Evolutionary conservation across 2,888 invertebrate genomes (phyloP), one percentile per base, ranked within the genome.

Genomic region (Protodeltote pygarga): DNA sequence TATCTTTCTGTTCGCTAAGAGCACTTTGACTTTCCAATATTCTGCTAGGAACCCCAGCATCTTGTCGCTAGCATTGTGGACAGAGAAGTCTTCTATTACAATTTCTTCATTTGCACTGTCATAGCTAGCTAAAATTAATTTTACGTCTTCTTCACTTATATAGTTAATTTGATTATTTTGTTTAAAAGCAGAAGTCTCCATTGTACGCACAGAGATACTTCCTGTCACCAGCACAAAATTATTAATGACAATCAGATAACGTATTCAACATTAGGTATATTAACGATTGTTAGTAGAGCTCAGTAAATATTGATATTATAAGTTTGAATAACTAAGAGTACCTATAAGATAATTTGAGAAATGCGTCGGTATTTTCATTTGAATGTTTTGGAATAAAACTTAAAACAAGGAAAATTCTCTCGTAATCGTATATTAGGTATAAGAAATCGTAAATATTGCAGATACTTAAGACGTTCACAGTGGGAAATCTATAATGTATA

Each of bases 1-100:
- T 0, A 63, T 46, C 61, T 74, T 71, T 37, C 67, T 53, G 33
- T 67, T 55, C 5, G 57, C 61, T 20, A 73, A 41, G 38, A 63
- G 45, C 8, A 91, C 79, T 70, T 79, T 71, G 0, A 91, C 63
- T 75, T 80, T 90, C 81, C 82, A 87, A 65, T 91, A 89, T 58
- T 92, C 92, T n/a, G 83, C 73, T 16, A 89, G 55, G 54, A 87
- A 91, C 10, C 92, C 92, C 42, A 92, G 65, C 88, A 91, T 89
- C 66, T 85, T 87, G 6, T 85, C 81, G 68, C 88, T 90, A 1
- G 90, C 89, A 37, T 73, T 75, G 13, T 67, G 29, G 5, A 87
- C 53, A 15, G 28, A 45, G 60, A 81, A 89, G 13, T 73, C 67
- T 40, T 77, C 61, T 34, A 83, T 53, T 3, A 48, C 19, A 14